Base-by-base conservation (phyloP, 2,888 invertebrate genomes). In the Parelbella ahira region DNA sequence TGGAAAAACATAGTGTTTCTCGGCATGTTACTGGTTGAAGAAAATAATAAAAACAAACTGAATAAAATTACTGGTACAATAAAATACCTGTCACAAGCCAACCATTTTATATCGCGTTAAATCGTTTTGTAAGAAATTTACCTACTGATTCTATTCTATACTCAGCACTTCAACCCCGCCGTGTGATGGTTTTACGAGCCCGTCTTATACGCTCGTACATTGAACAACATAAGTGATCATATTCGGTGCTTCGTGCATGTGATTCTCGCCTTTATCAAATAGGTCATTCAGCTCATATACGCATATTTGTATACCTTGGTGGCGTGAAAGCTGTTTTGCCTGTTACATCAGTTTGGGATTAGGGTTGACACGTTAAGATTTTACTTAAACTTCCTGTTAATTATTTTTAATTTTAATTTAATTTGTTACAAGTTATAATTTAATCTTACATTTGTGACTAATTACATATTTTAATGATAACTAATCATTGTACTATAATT, bases 311-410 rank as follows among this genome's bases (percentile, higher is more conserved):
- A 41, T 30, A 7, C 5, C 11, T 19, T 5, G n/a, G 11, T 36
- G 30, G 18, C 18, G 30, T 23, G 19, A 34, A 37, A 42, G 42
- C 37, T 42, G 38, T 38, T 30, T 18, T 13, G 28, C 21, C 21
- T 11, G 37, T 37, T 37, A 28, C 19, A 9, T 10, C 4, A 9
- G 28, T 13, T 9, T 15, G 13, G 23, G 7, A 9, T 1, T 10
- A 43, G 21, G 18, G 36, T 15, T 43, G 13, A 29, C 29, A 30
- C 33, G 9, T 1, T 7, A 5, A 8, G 10, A 30, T 15, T 37
- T 20, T 21, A 10, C 2, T 4, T 3, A 15, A 4, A 2, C 4
- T 3, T 15, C 15, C 15, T 25, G 6, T 7, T 23, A 23, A 3
- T 23, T 23, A 1, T 23, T 8, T 7, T 20, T 20, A 20, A n/a